Evolutionary conservation across 2,888 invertebrate species (phyloP).

Genomic region (Nephrotoma appendiculata): DNA sequence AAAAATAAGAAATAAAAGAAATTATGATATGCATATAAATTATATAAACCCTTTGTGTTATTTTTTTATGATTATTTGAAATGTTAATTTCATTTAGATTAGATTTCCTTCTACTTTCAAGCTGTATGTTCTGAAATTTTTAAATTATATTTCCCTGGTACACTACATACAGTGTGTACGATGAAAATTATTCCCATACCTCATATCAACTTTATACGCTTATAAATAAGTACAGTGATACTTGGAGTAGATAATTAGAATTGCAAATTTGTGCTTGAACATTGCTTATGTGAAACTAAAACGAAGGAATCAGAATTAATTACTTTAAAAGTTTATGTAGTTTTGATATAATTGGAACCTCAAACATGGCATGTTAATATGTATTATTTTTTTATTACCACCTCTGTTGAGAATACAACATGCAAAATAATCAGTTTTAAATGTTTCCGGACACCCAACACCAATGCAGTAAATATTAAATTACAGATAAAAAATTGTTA

Average conservation of each 20-base stretch:
- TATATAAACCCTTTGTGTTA: not conserved
- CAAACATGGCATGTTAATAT: too few relatives aligned
- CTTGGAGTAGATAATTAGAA: not conserved
- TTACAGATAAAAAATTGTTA: too few relatives aligned
- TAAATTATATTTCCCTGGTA: not conserved
- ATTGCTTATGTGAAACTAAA: not conserved
- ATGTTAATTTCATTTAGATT: not conserved
- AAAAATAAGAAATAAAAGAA: not conserved
- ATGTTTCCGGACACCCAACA: too few relatives aligned
- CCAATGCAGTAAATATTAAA: too few relatives aligned
- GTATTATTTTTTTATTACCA: too few relatives aligned
- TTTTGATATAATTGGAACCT: too few relatives aligned
- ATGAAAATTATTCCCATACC: too few relatives aligned
- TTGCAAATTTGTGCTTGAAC: not conserved
- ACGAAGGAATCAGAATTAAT: not conserved
- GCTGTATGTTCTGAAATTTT: not conserved
- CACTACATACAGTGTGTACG: too few relatives aligned
- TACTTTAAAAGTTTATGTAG: too few relatives aligned
- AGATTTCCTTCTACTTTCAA: not conserved
- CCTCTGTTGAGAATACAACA: too few relatives aligned
- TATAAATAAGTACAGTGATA: not conserved
- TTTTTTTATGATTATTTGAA: not conserved
- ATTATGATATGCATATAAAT: not conserved
- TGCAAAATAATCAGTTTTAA: too few relatives aligned
- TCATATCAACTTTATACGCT: too few relatives aligned